These are phyloP conservation scores for Acleris emargana DNA, from an alignment of 2,888 invertebrate species.

Conservation along the genomic window DNA sequence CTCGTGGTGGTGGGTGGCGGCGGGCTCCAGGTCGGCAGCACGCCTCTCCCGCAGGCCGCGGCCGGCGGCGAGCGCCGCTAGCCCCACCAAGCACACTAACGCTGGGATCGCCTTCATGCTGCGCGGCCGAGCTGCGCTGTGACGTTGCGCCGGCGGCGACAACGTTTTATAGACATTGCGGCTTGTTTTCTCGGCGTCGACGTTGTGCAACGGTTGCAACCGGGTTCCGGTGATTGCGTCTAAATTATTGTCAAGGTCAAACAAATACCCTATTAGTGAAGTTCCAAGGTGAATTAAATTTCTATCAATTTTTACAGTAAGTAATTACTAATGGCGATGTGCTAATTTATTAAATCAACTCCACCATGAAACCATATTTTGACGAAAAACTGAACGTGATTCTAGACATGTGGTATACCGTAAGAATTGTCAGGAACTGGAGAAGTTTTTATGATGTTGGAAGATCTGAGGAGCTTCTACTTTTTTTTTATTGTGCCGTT, in stretches of 20 bases:
- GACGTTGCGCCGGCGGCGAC: conserved; percentile 54
- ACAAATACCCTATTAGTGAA: conserved; percentile 43
- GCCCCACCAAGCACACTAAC: conserved; percentile 61
- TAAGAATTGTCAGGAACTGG: too few species aligned
- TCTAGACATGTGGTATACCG: too few species aligned
- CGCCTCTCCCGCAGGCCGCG: conserved; percentile 71
- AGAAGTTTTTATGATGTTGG: too few species aligned
- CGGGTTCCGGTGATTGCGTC: conserved; percentile 55
- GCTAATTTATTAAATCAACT: neutral
- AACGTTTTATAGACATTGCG: conserved; percentile 75
- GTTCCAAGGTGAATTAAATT: conserved; percentile 18
- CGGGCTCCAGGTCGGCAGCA: conserved; percentile 78
- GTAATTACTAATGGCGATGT: neutral
- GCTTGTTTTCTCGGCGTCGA: conserved; percentile 62
- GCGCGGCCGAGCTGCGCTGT: conserved; percentile 55
- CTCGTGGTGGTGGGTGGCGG: conserved; percentile 72
- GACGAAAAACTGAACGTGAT: too few species aligned
- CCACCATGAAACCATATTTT: too few species aligned
- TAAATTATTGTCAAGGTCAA: conserved; percentile 66
- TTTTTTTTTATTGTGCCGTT: too few species aligned
- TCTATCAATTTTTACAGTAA: conserved; percentile 3
- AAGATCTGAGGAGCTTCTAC: too few species aligned
- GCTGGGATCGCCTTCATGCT: conserved; percentile 64
- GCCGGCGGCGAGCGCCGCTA: conserved; percentile 73
- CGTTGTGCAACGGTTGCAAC: conserved; percentile 70